Evolutionary conservation across 2,888 invertebrate species (phyloP), one percentile per base, ranked within the genome.

Genomic region (Tillus elongatus): DNA sequence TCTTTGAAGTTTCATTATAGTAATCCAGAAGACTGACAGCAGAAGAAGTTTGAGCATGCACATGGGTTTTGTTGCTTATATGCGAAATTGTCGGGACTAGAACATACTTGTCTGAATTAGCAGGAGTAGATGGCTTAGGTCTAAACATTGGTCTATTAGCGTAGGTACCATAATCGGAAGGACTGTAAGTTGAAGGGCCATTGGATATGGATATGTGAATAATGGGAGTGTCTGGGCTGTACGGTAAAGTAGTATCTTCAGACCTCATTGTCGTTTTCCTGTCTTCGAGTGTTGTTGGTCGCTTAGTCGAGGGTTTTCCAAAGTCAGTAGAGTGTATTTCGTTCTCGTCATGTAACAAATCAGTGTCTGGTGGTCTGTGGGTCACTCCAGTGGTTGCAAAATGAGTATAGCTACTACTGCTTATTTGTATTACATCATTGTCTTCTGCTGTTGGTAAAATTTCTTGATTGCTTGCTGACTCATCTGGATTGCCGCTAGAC

Each of bases 21-120:
- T 79, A 75, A 49, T 78, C 71, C 39, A 80, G 71, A 3, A 81
- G 79, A 32, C 78, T 71, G 11, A 72, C 70, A 34, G 74, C 69
- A 1, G 73, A 71, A 41, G 69, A 26, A 70, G 74, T 45, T 72
- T 71, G 4, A 70, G 53, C 36, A 67, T n/a, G n/a, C n/a, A n/a
- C n/a, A n/a, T n/a, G n/a, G n/a, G n/a, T 62, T 48, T 54, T 57
- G 40, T 61, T 58, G 4, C 37, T 0, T 3, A 3, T 1, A 30
- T 64, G 60, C 13, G 68, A 69, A 0, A 73, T 68, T 2, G 77
- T 74, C 1, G 75, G 72, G 2, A 78, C 68, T 42, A 71, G 61
- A 2, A 77, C 65, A 47, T 73, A 77, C 39, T 69, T 68, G 47
- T 75, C 73, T 3, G 44, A 53, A 15, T 57, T 53, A 11, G 53